Evolutionary conservation across 2,113 vertebrate species (phyloP).

Genomic region (Crotalus helleri): DNA sequence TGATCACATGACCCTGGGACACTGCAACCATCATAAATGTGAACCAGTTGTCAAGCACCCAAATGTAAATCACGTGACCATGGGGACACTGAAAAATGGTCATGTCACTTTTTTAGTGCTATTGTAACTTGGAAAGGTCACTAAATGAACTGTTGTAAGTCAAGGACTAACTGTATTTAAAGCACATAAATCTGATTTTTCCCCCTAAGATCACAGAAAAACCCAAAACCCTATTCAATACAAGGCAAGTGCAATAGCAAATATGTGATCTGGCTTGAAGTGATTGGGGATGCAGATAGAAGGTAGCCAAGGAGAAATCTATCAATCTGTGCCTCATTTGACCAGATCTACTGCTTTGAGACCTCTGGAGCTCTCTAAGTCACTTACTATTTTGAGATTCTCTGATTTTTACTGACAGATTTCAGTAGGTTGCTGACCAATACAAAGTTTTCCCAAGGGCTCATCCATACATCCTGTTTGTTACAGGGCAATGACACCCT

Average conservation of each 20-base stretch:
- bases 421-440: neutral
- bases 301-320: neutral
- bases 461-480: neutral
- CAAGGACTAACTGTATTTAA: too few species aligned
- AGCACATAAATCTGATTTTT: neutral
- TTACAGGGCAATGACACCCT: neutral
- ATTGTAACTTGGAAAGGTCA: too few species aligned
- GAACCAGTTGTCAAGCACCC: neutral
- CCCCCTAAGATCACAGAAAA: neutral
- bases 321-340: neutral
- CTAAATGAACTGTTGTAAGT: too few species aligned
- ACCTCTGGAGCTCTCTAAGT: too few species aligned
- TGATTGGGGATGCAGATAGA: neutral
- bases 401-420: neutral
- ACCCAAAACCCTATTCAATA: neutral
- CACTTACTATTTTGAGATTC: neutral
- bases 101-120: too few species aligned
- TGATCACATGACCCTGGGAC: neutral
- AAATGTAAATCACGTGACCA: neutral
- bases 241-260: neutral
- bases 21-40: neutral
- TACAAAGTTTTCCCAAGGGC: neutral
- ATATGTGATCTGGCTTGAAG: neutral
- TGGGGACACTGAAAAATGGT: neutral
- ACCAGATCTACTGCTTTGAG: neutral